Evolutionary conservation across 1,140 invertebrate species (phyloP), one percentile per base, ranked within the genome.

Genomic region (Zelostemma sp.): DNA sequence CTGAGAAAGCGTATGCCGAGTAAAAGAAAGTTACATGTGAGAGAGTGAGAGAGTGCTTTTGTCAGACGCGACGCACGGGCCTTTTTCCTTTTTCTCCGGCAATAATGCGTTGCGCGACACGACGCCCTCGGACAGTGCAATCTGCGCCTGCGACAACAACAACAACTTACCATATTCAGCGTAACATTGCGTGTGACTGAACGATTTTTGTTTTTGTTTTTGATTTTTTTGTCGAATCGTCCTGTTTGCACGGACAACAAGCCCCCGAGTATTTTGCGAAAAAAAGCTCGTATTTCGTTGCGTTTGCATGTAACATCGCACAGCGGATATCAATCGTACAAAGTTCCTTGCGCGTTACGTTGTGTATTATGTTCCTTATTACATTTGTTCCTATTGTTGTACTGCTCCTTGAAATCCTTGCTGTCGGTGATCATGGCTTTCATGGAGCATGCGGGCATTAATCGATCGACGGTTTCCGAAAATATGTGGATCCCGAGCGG

Each of bases 381-480:
- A 47, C 78, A 76, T 80, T 82, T 80, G 81, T 83, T 83, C 81
- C 80, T 82, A 82, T 83, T 80, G 78, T 79, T 77, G 71, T 80
- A 77, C 73, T 72, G 61, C 65, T 75, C 56, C 49, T 49, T 56
- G 66, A 58, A 65, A 73, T 75, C 59, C 50, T 49, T 65, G 72
- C 58, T 51, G 51, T 51, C 56, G 55, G 16, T 63, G 50, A 49
- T 58, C 17, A 41, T 15, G 51, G 28, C n/a, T 72, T 35, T 47
- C 21, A 47, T 38, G 43, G 60, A 55, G 21, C 41, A 71, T 33
- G 54, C 60, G 72, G 75, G 70, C 75, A 77, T 77, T 79, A 77
- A 67, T 48, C 61, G 61, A 75, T 51, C 25, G 55, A 33, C 43
- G 55, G 51, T 51, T 55, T 59, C 11, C 15, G 43, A 41, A 38